A percentile compares a stretch with the other conserved stretches of the same genome.
Conservation (phyloP, 2,113 vertebrate species). For the Campylomormyrus tamandua region DNA sequence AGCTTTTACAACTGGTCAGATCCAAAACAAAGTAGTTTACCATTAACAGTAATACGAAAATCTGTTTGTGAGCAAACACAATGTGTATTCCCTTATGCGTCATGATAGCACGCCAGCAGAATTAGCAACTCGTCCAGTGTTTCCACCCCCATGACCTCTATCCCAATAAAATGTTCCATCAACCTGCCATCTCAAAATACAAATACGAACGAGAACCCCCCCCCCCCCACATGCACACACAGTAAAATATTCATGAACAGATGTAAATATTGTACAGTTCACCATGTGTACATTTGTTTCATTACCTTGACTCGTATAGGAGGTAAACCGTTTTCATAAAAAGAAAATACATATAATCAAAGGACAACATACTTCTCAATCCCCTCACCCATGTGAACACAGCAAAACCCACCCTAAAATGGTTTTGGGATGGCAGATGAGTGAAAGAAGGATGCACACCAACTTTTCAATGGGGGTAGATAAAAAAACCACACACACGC, state of each 20-base stretch:
- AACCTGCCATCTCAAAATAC: background rate
- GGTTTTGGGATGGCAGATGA: constrained; percentile 23
- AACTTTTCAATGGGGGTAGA: background rate
- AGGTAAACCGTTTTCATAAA: constrained; percentile 33
- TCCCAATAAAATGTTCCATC: background rate
- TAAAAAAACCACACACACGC: background rate
- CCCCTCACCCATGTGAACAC: constrained; percentile 24
- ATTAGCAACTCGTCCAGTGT: background rate
- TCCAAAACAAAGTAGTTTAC: background rate
- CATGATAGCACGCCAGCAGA: background rate
- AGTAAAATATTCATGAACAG: constrained; percentile 37
- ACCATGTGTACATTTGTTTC: constrained; percentile 18
- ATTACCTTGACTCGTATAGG: constrained; percentile 32
- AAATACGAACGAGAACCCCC: constrained; percentile 13
- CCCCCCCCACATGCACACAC: background rate
- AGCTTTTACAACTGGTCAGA: background rate
- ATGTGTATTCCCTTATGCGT: background rate
- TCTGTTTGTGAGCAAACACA: background rate
- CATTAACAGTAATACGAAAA: background rate
- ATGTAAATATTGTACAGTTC: constrained; percentile 35
- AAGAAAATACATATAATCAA: constrained; percentile 11
- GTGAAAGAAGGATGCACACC: background rate
- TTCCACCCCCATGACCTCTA: background rate
- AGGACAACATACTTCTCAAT: constrained; percentile 19
- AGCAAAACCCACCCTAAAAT: constrained; percentile 16